A percentile compares a stretch with the other conserved stretches of the same genome.
phyloP scores from a whole-genome alignment of 2,113 vertebrate genomes.

The Colistium nudipinnis region DNA sequence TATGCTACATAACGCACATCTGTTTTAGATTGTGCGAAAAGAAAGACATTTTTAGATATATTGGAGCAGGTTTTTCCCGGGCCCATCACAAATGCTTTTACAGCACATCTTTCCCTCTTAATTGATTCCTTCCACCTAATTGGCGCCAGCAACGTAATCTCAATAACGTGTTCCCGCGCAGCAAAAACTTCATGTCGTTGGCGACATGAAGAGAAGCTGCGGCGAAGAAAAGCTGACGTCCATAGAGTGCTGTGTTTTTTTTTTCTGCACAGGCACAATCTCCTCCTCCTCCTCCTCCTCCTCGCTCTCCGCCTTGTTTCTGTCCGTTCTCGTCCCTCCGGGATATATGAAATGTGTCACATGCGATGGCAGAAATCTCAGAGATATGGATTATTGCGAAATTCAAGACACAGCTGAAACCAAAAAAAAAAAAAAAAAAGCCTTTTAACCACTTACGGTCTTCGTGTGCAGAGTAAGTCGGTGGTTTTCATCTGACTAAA shows the following conservation, averaged over 20 bases:
- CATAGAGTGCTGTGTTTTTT: neutral
- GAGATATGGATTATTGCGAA: neutral
- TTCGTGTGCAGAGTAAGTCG: no score
- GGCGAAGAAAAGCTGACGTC: neutral
- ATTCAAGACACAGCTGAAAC: neutral
- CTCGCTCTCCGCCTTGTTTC: neutral
- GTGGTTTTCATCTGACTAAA: no score
- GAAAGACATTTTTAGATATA: no score
- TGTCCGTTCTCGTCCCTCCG: neutral
- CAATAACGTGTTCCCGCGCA: conserved; percentile 31
- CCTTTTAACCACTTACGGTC: no score
- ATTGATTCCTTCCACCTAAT: conserved; percentile 55
- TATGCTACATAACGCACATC: no score
- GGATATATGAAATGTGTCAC: neutral
- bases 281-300: neutral
- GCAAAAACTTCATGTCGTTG: conserved; percentile 18
- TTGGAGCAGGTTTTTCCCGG: conserved; percentile 25
- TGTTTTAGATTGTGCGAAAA: no score
- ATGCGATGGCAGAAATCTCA: neutral
- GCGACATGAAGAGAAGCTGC: neutral
- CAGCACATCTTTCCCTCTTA: conserved; percentile 27
- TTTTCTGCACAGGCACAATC: neutral
- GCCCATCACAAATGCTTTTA: conserved; percentile 36
- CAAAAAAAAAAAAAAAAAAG: no score
- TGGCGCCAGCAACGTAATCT: conserved; percentile 43